phyloP scores from a whole-genome alignment of 2,888 invertebrate genomes.

The Sarcophaga rosellei region DNA sequence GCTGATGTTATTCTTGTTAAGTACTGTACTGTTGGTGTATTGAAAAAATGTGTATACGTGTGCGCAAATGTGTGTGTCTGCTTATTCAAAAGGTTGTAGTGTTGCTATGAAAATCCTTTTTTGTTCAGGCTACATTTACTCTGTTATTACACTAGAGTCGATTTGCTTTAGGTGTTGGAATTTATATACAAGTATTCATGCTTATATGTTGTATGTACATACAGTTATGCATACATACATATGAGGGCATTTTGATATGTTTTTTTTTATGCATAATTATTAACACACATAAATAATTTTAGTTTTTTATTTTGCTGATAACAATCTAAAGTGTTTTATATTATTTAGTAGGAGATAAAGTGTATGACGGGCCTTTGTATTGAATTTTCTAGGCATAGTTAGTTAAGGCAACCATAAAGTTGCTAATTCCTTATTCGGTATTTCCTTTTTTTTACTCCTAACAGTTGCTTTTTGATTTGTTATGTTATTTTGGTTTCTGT shows the following conservation, averaged over 20 bases:
- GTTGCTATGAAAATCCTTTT: conserved; percentile 15
- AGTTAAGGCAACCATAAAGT: conserved; percentile 30
- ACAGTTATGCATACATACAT: too few relatives aligned
- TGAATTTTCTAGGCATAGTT: neutral
- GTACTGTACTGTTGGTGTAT: too few relatives aligned
- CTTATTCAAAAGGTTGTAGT: conserved; percentile 15
- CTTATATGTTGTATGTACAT: neutral
- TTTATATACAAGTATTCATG: neutral
- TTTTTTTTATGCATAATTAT: conserved; percentile 57
- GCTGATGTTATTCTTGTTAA: too few relatives aligned
- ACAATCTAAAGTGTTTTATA: conserved; percentile 48
- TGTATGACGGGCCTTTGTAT: neutral
- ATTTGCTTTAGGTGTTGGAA: neutral
- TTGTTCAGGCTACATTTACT: neutral
- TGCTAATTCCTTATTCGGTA: conserved; percentile 5
- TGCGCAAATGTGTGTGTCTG: neutral
- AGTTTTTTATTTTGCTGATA: conserved; percentile 25
- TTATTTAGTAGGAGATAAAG: neutral
- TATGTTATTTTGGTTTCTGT: neutral
- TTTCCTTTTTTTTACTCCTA: neutral
- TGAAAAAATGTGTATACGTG: too few relatives aligned
- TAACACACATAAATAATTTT: conserved; percentile 51
- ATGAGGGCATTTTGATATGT: neutral
- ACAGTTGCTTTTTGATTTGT: conserved; percentile 27
- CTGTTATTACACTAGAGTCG: conserved; percentile 7